A percentile compares a stretch with the other conserved stretches of the same genome.
phyloP scores from a whole-genome alignment of 2,888 invertebrate genomes.

The Macrophya annulata region DNA sequence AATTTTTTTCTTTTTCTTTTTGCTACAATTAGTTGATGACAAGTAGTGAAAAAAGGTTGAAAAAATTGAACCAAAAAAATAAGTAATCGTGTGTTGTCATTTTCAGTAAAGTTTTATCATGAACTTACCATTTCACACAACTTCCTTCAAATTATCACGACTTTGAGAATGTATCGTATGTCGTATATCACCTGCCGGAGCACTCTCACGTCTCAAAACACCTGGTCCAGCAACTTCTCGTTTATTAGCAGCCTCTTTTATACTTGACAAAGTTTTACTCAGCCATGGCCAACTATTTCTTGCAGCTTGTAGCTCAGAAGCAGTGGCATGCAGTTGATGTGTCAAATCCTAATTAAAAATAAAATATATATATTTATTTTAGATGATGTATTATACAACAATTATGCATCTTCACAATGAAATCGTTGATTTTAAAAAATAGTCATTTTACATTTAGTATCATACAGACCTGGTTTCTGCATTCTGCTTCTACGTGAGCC shows the following conservation, averaged over 20 bases:
- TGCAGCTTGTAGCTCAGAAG: slow-evolving; percentile 87
- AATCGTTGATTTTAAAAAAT: not conserved
- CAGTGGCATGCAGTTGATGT: slow-evolving; percentile 92
- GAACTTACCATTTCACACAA: slow-evolving; percentile 55
- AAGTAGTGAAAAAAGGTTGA: not conserved
- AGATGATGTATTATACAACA: not conserved
- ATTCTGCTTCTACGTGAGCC: slow-evolving; percentile 98
- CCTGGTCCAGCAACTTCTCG: slow-evolving; percentile 74
- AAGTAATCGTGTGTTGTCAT: not conserved
- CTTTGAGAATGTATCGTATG: slow-evolving; percentile 74
- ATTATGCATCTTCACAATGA: not conserved
- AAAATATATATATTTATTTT: slow-evolving; percentile 55
- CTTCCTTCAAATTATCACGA: slow-evolving; percentile 76
- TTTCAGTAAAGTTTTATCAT: not conserved
- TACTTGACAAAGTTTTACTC: slow-evolving; percentile 93
- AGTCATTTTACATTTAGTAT: not conserved
- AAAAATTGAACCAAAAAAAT: not conserved
- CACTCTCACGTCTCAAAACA: slow-evolving; percentile 80
- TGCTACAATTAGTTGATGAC: not conserved
- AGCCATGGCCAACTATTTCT: slow-evolving; percentile 95
- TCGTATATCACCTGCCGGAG: slow-evolving; percentile 76
- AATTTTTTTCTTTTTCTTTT: not conserved
- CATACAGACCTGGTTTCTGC: slow-evolving; percentile 91
- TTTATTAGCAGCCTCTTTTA: slow-evolving; percentile 88
- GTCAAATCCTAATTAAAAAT: slow-evolving; percentile 88